Percentiles rank a stretch among this genome's conserved stretches.
phyloP scores from a whole-genome alignment of 2,888 invertebrate species.

The Urechis unicinctus region DNA sequence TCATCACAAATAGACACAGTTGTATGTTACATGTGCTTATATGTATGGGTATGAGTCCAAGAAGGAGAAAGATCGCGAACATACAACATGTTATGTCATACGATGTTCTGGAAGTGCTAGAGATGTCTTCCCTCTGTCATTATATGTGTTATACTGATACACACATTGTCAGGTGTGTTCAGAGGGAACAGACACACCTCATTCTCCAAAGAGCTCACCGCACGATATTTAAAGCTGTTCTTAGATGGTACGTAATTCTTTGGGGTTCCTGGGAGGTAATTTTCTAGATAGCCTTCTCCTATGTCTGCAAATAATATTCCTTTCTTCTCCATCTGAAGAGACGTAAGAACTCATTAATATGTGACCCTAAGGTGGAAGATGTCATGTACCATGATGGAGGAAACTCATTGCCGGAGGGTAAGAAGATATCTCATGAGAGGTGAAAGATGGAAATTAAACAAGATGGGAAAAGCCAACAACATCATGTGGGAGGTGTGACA shows the following conservation, averaged over 20 bases:
- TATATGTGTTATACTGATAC: constrained; percentile 8
- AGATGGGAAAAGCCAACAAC: not conserved
- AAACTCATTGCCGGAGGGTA: too few relatives aligned
- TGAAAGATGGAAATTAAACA: too few relatives aligned
- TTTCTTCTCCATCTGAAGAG: constrained; percentile 10
- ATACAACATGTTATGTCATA: too few relatives aligned
- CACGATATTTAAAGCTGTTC: constrained; percentile 21
- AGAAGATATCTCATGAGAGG: too few relatives aligned
- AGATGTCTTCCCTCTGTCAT: constrained; percentile 8
- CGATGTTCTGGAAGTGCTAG: not conserved
- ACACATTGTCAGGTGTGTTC: constrained; percentile 9
- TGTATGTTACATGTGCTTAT: too few relatives aligned
- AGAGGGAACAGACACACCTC: constrained; percentile 39
- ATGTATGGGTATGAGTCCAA: too few relatives aligned
- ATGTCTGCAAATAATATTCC: constrained; percentile 19
- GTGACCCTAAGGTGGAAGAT: too few relatives aligned
- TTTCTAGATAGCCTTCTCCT: constrained; percentile 25
- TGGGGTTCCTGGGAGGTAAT: constrained; percentile 24
- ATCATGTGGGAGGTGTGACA: too few relatives aligned
- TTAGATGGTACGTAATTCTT: constrained; percentile 7
- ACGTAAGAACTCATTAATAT: not conserved
- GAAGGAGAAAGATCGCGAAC: too few relatives aligned
- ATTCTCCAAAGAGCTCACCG: constrained; percentile 36
- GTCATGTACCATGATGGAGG: too few relatives aligned
- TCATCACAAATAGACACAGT: too few relatives aligned